Percentiles rank a stretch among this genome's conserved stretches.
These are phyloP conservation scores for Zonitis immaculata DNA, from an alignment of 2,888 invertebrate species.

Conservation along the genomic window DNA sequence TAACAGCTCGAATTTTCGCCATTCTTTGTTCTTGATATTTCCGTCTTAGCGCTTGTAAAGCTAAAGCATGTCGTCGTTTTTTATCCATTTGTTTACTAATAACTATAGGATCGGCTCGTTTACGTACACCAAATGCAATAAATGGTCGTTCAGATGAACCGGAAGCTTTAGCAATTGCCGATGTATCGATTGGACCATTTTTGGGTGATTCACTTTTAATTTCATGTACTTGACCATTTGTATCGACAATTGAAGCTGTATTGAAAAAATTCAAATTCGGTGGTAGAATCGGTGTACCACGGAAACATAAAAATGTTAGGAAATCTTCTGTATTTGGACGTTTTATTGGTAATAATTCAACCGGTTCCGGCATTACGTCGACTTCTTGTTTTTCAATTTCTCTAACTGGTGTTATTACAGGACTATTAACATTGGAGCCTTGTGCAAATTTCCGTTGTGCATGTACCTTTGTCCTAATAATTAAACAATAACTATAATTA, in stretches of 20 bases:
- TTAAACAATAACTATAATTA: too few species aligned
- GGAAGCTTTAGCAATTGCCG: constrained; percentile 35
- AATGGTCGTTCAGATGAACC: constrained; percentile 45
- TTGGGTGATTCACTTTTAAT: constrained; percentile 41
- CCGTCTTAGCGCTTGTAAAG: constrained; percentile 55
- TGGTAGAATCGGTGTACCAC: constrained; percentile 70
- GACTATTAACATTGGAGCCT: constrained; percentile 61
- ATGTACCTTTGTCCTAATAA: constrained; percentile 75
- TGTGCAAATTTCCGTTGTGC: constrained; percentile 87
- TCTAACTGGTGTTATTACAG: constrained; percentile 56
- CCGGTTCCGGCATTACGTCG: constrained; percentile 50
- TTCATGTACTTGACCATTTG: constrained; percentile 43
- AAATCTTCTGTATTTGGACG: constrained; percentile 83
- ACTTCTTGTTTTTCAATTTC: constrained; percentile 55
- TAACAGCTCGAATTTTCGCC: constrained; percentile 52
- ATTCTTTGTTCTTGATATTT: constrained; percentile 60
- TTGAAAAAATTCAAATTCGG: constrained; percentile 68
- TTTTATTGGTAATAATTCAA: constrained; percentile 60
- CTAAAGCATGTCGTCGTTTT: constrained; percentile 47
- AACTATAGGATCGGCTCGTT: constrained; percentile 52
- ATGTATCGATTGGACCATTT: constrained; percentile 41
- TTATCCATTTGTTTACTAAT: constrained; percentile 48
- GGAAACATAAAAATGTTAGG: constrained; percentile 75
- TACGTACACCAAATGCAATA: constrained; percentile 55
- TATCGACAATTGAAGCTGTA: constrained; percentile 46